Conservation (phyloP, 2,888 invertebrate genomes). For the Timema podura region DNA sequence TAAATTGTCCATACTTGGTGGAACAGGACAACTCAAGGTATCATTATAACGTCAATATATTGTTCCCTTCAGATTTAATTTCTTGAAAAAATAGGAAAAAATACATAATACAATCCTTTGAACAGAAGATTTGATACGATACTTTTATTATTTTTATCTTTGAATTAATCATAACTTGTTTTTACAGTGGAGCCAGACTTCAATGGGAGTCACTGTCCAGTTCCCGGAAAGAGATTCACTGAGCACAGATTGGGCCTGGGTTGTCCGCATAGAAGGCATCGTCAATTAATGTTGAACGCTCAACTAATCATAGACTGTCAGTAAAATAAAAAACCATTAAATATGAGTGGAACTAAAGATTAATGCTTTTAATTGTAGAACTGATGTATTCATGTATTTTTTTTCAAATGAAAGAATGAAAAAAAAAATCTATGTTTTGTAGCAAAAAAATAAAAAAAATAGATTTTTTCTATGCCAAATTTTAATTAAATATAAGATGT, state of each 20-base stretch:
- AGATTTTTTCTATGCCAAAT: too few relatives aligned
- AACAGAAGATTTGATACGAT: not conserved
- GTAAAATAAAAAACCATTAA: too few relatives aligned
- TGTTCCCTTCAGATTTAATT: not conserved
- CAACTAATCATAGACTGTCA: too few relatives aligned
- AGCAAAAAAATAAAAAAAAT: too few relatives aligned
- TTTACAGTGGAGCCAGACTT: constrained; percentile 17
- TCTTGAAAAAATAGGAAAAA: not conserved
- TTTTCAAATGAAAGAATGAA: too few relatives aligned
- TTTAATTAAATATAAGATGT: too few relatives aligned
- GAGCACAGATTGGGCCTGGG: constrained; percentile 18
- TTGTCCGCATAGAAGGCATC: constrained; percentile 11
- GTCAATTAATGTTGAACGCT: too few relatives aligned
- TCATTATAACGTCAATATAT: not conserved
- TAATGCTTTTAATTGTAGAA: too few relatives aligned
- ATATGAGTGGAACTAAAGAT: too few relatives aligned
- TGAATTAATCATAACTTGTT: too few relatives aligned
- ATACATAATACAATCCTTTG: not conserved
- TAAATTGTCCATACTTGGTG: constrained; percentile 51
- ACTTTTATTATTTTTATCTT: constrained; percentile 4
- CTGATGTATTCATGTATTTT: too few relatives aligned
- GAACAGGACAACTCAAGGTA: constrained; percentile 40
- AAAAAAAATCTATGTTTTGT: too few relatives aligned
- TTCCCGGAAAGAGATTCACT: constrained; percentile 12
- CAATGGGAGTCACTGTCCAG: not conserved